Percentiles rank a stretch among this genome's conserved stretches.
Conservation (phyloP, 37 sponge, comb jelly and placozoan species). For the Axinella damicornis region DNA sequence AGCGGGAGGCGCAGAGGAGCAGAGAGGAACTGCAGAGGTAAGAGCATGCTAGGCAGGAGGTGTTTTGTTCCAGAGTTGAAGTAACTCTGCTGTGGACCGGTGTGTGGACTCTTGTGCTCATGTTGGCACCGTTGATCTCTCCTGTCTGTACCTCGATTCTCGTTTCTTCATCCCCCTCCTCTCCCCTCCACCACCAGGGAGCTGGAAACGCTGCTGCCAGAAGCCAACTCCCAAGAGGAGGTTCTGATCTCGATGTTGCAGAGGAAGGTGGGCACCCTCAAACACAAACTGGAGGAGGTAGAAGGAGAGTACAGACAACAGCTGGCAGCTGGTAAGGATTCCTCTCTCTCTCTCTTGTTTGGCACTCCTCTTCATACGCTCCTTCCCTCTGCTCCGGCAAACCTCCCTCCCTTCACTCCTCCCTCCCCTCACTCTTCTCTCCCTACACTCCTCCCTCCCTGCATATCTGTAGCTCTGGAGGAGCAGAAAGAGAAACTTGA, state of each 20-base stretch:
- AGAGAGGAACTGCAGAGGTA: slow-evolving; percentile 16
- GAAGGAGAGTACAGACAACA: slow-evolving; percentile 16
- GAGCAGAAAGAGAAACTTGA: slow-evolving; percentile 51
- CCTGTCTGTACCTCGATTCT: background rate
- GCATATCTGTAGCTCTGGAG: slow-evolving; percentile 37
- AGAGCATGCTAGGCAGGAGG: no score
- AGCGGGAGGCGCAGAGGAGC: background rate
- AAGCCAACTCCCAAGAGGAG: slow-evolving; percentile 8
- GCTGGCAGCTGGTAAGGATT: slow-evolving; percentile 35
- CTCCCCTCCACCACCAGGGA: slow-evolving; percentile 8
- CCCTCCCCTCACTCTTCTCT: background rate
- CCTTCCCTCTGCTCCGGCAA: no score
- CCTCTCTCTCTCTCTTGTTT: background rate
- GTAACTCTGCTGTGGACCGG: no score
- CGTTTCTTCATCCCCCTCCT: background rate
- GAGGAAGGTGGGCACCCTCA: slow-evolving; percentile 42
- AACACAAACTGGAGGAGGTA: slow-evolving; percentile 14
- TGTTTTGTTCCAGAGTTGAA: no score
- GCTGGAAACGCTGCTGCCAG: slow-evolving; percentile 1
- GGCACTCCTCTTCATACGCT: no score
- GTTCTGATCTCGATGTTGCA: slow-evolving; percentile 20
- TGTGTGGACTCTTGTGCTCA: no score
- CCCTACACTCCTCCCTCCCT: no score
- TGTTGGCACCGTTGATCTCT: background rate
- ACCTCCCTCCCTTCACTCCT: background rate